These are phyloP conservation scores for Acholoe squamosa DNA, from an alignment of 2,888 invertebrate species.

Conservation along the genomic window DNA sequence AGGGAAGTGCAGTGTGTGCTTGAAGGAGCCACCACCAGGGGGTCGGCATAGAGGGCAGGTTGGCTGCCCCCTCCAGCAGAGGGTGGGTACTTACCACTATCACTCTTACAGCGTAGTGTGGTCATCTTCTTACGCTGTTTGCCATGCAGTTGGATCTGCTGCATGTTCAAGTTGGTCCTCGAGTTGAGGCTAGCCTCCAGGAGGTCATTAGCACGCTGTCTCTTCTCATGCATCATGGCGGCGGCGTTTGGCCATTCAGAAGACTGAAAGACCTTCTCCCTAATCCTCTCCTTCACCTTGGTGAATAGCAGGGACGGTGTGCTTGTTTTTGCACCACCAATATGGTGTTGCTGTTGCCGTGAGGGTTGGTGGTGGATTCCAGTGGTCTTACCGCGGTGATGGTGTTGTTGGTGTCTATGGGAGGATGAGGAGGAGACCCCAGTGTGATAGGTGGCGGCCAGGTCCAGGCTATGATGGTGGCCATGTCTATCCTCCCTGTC, in stretches of 20 bases:
- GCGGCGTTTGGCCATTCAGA: constrained; percentile 70
- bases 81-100: background rate
- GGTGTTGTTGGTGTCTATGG: background rate
- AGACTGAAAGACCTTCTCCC: constrained; percentile 71
- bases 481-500: background rate
- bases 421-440: background rate
- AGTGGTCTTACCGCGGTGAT: background rate
- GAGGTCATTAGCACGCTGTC: constrained; percentile 69
- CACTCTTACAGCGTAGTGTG: constrained; percentile 19
- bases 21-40: constrained; percentile 30
- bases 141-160: constrained; percentile 60
- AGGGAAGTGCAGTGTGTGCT: background rate
- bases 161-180: constrained; percentile 44
- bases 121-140: constrained; percentile 52
- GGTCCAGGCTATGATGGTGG: constrained; percentile 9
- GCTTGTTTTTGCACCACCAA: background rate
- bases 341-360: background rate
- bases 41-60: constrained; percentile 13
- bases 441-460: constrained; percentile 38
- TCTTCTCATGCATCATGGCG: constrained; percentile 70
- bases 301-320: constrained; percentile 66
- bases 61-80: background rate
- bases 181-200: constrained; percentile 61
- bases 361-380: background rate
- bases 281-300: constrained; percentile 71